Evolutionary conservation across 2,888 invertebrate genomes (phyloP).

Genomic region (Chironomus tentans): DNA sequence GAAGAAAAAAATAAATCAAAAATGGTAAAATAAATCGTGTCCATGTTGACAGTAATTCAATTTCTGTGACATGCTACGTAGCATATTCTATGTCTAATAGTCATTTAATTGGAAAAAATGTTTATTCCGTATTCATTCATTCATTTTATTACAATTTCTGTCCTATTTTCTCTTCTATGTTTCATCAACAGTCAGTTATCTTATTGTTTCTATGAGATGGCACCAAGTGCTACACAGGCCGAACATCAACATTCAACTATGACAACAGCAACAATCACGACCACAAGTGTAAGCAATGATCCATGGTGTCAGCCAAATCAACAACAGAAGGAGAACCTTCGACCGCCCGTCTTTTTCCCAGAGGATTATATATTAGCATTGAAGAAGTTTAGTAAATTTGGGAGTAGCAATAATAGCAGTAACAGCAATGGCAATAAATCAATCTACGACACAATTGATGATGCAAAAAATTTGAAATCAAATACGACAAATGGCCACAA

Average conservation of each 20-base stretch:
- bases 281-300: conserved; percentile 4
- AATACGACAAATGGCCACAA: conserved; percentile 28
- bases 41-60: too few relatives aligned
- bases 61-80: too few relatives aligned
- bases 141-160: neutral
- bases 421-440: conserved; percentile 32
- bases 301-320: conserved; percentile 15
- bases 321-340: conserved; percentile 53
- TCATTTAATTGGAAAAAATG: neutral
- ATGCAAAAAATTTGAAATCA: conserved; percentile 37
- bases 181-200: conserved; percentile 39
- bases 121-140: neutral
- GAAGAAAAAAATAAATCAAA: too few relatives aligned
- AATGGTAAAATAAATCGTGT: too few relatives aligned
- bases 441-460: conserved; percentile 38
- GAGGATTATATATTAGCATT: conserved; percentile 77
- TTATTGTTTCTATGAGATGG: conserved; percentile 44
- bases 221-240: conserved; percentile 41
- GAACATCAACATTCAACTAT: conserved; percentile 34
- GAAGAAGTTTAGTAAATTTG: conserved; percentile 60
- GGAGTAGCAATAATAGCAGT: conserved; percentile 32
- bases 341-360: conserved; percentile 82
- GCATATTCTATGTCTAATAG: neutral
- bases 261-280: conserved; percentile 15
- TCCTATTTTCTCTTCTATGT: neutral